Conservation (phyloP, 1,140 invertebrate genomes). For the Papilio xuthus region DNA sequence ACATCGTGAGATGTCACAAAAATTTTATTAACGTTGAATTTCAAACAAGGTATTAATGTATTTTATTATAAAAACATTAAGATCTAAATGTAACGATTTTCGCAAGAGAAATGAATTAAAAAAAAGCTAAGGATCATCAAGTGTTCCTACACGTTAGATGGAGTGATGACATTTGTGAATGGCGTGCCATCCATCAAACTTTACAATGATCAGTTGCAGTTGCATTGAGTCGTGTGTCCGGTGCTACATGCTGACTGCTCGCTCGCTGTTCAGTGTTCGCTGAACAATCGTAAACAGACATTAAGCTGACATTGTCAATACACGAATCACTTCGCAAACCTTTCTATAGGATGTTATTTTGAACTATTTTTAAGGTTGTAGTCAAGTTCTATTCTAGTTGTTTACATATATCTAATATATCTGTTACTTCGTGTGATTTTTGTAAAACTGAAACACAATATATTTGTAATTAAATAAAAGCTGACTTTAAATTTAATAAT, state of each 20-base stretch:
- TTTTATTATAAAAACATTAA: background rate
- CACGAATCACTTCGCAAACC: constrained; percentile 43
- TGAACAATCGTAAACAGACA: constrained; percentile 51
- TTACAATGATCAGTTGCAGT: background rate
- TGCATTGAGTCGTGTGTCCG: background rate
- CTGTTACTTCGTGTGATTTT: no score
- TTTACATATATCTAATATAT: no score
- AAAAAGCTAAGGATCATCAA: background rate
- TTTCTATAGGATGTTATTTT: constrained; percentile 43
- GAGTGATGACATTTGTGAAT: constrained; percentile 4
- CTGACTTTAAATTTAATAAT: background rate
- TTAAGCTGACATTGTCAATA: constrained; percentile 27
- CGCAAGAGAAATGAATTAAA: background rate
- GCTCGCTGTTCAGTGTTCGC: constrained; percentile 32
- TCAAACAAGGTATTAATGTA: no score
- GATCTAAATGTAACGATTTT: no score
- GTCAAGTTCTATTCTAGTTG: background rate
- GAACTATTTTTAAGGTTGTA: background rate
- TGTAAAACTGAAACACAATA: no score
- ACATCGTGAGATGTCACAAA: background rate
- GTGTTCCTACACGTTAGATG: background rate
- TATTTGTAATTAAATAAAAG: no score
- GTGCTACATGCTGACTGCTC: constrained; percentile 47
- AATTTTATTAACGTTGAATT: no score
- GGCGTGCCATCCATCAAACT: constrained; percentile 17